Percentiles rank a stretch among this genome's conserved stretches.
These are phyloP conservation scores for Dicerorhinus sumatrensis DNA, from an alignment of 2,113 vertebrate species.

Conservation along the genomic window DNA sequence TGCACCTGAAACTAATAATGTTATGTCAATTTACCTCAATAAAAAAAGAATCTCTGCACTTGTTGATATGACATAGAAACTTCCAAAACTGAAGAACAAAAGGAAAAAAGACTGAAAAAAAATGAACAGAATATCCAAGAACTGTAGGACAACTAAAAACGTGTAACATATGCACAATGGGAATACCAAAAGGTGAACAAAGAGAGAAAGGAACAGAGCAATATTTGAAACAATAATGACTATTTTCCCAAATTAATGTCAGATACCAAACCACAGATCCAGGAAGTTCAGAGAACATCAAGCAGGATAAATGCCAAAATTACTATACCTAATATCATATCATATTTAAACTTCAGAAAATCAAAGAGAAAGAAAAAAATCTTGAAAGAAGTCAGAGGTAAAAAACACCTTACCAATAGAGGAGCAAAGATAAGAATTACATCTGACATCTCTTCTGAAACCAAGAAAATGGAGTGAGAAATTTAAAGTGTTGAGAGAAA, in stretches of 20 bases:
- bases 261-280: background rate
- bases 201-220: background rate
- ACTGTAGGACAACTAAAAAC: background rate
- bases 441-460: background rate
- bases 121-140: background rate
- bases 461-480: background rate
- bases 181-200: background rate
- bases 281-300: background rate
- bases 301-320: background rate
- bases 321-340: background rate
- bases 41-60: background rate
- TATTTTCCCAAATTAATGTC: background rate
- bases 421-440: background rate
- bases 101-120: background rate
- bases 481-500: background rate
- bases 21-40: background rate
- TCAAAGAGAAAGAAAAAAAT: background rate
- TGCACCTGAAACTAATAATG: background rate
- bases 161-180: background rate
- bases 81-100: background rate
- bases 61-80: background rate
- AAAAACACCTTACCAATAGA: background rate
- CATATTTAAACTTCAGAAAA: background rate
- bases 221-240: background rate
- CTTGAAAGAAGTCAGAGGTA: background rate